Evolutionary conservation across 2,113 vertebrate genomes (phyloP).

Genomic region (Euleptes europaea): DNA sequence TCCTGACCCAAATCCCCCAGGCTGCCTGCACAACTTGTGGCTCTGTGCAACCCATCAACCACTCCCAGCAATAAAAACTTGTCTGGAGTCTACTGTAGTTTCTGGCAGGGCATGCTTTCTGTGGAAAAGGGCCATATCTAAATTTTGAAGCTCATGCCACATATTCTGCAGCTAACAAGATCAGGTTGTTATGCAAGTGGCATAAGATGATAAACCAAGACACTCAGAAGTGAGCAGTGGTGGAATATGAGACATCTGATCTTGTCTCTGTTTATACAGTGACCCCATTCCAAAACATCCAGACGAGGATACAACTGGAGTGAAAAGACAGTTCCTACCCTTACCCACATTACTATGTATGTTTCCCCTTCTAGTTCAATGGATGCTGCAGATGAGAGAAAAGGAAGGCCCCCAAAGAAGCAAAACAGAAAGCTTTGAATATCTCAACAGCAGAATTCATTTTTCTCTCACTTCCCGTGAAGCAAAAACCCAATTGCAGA

Average conservation of each 20-base stretch:
- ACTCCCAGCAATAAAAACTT: no score
- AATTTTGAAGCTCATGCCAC: neutral
- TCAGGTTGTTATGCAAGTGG: neutral
- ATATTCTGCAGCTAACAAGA: neutral
- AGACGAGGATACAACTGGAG: neutral
- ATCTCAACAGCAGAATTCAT: no score
- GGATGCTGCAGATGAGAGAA: no score
- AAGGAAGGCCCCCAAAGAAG: no score
- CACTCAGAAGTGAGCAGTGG: neutral
- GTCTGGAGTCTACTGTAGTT: no score
- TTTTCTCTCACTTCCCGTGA: no score
- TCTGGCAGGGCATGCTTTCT: neutral
- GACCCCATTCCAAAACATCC: neutral
- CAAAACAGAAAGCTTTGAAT: no score
- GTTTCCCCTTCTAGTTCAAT: no score
- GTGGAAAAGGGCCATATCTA: neutral
- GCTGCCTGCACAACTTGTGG: neutral
- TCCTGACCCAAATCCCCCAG: neutral
- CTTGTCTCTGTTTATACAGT: neutral
- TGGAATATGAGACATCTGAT: neutral
- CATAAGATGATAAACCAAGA: neutral
- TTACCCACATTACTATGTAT: neutral
- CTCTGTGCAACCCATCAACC: no score
- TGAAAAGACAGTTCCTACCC: neutral
- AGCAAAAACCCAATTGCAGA: no score